These are phyloP conservation scores for Tachuris rubrigastra DNA, from an alignment of 2,113 vertebrate species.

Conservation along the genomic window DNA sequence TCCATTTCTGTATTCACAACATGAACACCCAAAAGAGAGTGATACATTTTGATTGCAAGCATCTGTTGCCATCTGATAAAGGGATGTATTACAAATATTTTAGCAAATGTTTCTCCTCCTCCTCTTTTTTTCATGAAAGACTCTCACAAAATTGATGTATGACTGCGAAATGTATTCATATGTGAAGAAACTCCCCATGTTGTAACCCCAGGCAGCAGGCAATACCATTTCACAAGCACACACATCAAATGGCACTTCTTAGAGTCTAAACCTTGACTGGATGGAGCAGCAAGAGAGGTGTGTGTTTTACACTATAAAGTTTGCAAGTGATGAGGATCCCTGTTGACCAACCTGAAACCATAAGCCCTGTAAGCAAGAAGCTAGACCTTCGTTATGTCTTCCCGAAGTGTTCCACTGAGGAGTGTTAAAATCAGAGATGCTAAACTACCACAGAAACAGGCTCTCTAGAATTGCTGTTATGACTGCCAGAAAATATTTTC, in stretches of 20 bases:
- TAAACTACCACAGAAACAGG: background rate
- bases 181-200: background rate
- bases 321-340: background rate
- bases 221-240: background rate
- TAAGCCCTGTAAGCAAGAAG: fast-evolving
- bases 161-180: background rate
- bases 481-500: background rate
- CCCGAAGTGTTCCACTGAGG: background rate
- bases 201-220: background rate
- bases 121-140: background rate
- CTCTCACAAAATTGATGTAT: background rate
- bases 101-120: slow-evolving; percentile 25
- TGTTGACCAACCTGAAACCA: background rate
- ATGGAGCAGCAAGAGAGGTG: background rate
- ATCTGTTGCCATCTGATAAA: slow-evolving; percentile 31
- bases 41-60: background rate
- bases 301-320: background rate
- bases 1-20: background rate
- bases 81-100: slow-evolving; percentile 19
- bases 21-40: background rate
- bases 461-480: background rate
- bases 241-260: background rate
- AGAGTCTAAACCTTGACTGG: background rate
- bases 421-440: background rate
- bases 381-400: background rate